Evolutionary conservation across 37 sponge, comb jelly and placozoan genomes (phyloP).

Genomic region (Mnemiopsis leidyi): DNA sequence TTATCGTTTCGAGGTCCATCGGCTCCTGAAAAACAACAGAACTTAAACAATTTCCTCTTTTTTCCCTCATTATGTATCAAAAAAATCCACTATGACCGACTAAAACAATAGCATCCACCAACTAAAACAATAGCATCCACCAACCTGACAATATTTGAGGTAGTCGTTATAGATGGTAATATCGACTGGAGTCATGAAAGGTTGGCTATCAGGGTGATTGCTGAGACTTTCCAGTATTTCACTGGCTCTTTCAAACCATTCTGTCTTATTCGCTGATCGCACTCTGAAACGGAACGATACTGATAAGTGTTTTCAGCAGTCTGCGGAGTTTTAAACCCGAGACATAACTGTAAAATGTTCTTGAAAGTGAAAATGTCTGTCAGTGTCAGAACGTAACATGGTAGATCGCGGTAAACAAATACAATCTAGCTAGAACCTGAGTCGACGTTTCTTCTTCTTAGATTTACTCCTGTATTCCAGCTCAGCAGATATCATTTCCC

Average conservation of each 20-base stretch:
- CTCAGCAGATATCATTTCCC: conserved; percentile 21
- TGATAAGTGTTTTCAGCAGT: too few relatives aligned
- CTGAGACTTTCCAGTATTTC: not conserved
- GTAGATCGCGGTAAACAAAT: too few relatives aligned
- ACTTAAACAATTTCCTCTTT: not conserved
- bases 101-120: not conserved
- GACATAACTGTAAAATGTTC: too few relatives aligned
- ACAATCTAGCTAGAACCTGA: too few relatives aligned
- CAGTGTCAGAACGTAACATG: too few relatives aligned
- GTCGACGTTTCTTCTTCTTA: conserved; percentile 45
- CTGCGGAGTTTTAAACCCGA: too few relatives aligned
- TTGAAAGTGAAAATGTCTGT: too few relatives aligned
- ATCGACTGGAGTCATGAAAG: conserved; percentile 26
- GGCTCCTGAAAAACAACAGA: not conserved
- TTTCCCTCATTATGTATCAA: too few relatives aligned
- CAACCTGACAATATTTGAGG: conserved; percentile 64
- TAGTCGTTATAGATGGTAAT: conserved; percentile 32
- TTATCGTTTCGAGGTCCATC: conserved; percentile 54
- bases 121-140: too few relatives aligned
- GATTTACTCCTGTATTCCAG: not conserved
- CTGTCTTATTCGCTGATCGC: conserved; percentile 9
- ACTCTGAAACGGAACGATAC: not conserved
- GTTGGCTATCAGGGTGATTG: conserved; percentile 32
- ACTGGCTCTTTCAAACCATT: conserved; percentile 46
- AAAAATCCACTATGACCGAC: too few relatives aligned